A percentile compares a stretch with the other conserved stretches of the same genome.
Conservation (phyloP, 35 echinoderm and acorn worm species). For the Ptychodera flava region DNA sequence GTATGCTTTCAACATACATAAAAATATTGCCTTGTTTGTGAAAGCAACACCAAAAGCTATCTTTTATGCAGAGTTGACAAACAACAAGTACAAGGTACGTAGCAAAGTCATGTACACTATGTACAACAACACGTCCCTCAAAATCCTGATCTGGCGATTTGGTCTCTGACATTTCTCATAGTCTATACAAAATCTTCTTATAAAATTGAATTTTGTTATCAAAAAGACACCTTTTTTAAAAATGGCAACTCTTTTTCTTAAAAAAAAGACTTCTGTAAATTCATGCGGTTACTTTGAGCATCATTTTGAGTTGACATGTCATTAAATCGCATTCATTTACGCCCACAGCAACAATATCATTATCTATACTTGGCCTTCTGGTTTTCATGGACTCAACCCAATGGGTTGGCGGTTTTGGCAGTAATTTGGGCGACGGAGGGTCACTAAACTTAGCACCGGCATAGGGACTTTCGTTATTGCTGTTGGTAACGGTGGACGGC, state of each 20-base stretch:
- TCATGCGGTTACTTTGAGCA: constrained; percentile 17
- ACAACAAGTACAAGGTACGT: no score
- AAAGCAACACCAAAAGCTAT: no score
- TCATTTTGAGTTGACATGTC: background rate
- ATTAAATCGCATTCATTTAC: background rate
- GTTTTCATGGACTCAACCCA: constrained; percentile 8
- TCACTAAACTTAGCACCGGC: constrained; percentile 85
- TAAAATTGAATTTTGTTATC: no score
- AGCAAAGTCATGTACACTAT: background rate
- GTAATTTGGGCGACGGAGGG: constrained; percentile 40
- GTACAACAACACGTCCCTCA: background rate
- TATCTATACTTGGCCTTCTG: background rate
- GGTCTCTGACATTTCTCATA: background rate
- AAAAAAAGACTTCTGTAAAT: no score
- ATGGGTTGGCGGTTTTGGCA: constrained; percentile 50
- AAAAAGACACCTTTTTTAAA: no score
- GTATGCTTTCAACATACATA: no score
- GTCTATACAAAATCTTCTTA: background rate
- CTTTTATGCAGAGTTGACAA: no score
- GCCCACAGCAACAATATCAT: background rate
- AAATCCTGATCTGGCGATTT: background rate
- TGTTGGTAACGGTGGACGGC: background rate
- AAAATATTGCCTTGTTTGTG: no score
- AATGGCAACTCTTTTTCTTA: no score
- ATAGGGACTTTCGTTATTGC: constrained; percentile 31